Evolutionary conservation across 2,888 invertebrate species (phyloP), one percentile per base, ranked within the genome.

Genomic region (Anaspis maculata): DNA sequence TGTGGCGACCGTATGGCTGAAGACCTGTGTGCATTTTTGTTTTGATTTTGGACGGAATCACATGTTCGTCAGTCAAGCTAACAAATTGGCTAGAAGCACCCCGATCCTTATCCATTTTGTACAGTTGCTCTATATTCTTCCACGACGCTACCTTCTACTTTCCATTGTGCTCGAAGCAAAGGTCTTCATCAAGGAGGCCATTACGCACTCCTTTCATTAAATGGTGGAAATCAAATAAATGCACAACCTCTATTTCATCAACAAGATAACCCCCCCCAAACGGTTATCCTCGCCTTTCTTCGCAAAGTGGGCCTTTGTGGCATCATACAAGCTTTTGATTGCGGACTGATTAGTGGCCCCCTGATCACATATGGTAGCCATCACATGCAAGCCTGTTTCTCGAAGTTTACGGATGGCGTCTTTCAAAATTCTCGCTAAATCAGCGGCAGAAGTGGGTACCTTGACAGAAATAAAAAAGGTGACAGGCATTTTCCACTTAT

Each of bases 401-500:
- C 39, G 30, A 13, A 44, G 26, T 15, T 28, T 25, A 32, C 30
- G 39, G 21, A 54, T 44, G n/a, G 46, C 25, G 3, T 16, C 19
- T 19, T 41, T 41, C 24, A 51, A 31, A 5, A 40, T 13, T 15
- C 21, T 27, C n/a, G 38, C 37, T 28, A 51, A 21, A 4, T 29
- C 19, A n/a, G 6, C 21, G 13, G 41, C 27, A 23, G 32, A 30
- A 13, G 39, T 47, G n/a, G 43, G 37, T 4, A 27, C 28, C 32
- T 39, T 34, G 26, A 39, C 42, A 39, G 51, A 49, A 13, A 29
- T 28, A 26, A 39, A 52, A 12, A 22, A 32, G n/a, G n/a, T n/a
- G 15, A 52, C 30, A 11, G 48, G 42, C 26, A 50, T 48, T 32
- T 52, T 52, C 52, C 52, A 53, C 13, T 46, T 44, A 25, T 26